Evolutionary conservation across 1,140 invertebrate species (phyloP).

Genomic region (Micrasema minimum): DNA sequence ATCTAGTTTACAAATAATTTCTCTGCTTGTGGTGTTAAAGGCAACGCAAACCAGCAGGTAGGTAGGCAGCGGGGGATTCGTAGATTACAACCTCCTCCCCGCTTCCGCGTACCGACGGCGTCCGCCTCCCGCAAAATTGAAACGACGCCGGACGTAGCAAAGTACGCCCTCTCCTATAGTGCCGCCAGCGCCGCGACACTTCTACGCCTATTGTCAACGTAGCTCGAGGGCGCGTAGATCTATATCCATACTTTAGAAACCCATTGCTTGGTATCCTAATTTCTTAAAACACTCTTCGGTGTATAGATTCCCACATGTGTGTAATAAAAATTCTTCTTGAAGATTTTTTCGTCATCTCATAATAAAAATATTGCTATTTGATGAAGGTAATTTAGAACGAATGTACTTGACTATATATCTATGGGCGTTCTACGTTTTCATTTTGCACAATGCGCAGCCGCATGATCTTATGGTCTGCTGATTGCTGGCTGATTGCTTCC

Average conservation of each 20-base stretch:
- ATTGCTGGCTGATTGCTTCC: no score
- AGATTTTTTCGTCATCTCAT: no score
- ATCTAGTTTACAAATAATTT: constrained; percentile 8
- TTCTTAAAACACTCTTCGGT: not conserved
- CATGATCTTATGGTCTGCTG: no score
- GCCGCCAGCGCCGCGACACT: constrained; percentile 18
- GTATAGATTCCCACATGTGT: not conserved
- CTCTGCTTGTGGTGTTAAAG: constrained; percentile 38
- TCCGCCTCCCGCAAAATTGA: constrained; percentile 48
- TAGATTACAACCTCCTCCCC: constrained; percentile 44
- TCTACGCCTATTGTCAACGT: constrained; percentile 15
- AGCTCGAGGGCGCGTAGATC: not conserved
- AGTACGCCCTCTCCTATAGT: constrained; percentile 42
- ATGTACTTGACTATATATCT: no score
- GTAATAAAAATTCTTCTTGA: no score
- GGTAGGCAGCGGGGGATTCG: constrained; percentile 47
- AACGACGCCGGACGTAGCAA: constrained; percentile 31
- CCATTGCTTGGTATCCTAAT: constrained; percentile 1
- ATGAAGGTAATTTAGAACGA: no score
- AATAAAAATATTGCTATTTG: no score
- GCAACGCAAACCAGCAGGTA: constrained; percentile 49
- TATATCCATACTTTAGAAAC: constrained; percentile 10
- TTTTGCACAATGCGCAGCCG: no score
- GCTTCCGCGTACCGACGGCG: constrained; percentile 33
- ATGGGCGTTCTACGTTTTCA: no score